These are phyloP conservation scores for Empidonax traillii DNA, from an alignment of 2,113 vertebrate genomes.

Conservation along the genomic window DNA sequence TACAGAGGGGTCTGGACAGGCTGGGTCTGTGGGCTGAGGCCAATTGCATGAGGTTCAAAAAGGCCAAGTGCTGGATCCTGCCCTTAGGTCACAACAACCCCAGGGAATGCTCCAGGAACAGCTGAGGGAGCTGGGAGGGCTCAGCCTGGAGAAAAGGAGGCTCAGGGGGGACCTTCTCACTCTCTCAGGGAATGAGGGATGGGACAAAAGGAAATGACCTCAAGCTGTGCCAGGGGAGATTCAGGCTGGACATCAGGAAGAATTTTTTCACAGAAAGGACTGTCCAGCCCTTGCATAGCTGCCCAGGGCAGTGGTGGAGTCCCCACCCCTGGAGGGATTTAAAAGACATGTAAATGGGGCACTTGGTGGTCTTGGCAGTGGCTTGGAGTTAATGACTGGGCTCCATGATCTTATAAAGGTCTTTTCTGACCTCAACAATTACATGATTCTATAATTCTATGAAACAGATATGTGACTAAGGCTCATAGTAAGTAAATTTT, in stretches of 20 bases:
- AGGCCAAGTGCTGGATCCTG: neutral
- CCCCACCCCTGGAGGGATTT: neutral
- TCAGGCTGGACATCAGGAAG: neutral
- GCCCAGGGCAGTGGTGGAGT: neutral
- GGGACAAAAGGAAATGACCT: neutral
- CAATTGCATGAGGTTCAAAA: neutral
- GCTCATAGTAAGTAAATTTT: neutral
- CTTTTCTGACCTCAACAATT: neutral
- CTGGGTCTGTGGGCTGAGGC: neutral
- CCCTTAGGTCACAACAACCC: neutral
- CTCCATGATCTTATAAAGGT: neutral
- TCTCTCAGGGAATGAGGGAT: neutral
- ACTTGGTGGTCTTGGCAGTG: neutral
- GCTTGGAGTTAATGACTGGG: neutral
- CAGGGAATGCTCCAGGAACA: neutral
- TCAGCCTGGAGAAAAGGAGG: neutral
- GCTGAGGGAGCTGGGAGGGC: neutral
- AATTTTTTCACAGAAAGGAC: neutral
- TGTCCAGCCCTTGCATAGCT: neutral
- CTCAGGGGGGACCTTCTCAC: neutral
- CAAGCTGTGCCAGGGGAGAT: neutral
- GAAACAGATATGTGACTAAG: neutral
- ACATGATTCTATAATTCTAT: neutral
- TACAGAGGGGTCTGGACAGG: neutral
- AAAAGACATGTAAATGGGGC: neutral